Conservation (phyloP, 1,140 invertebrate species). For the Ephestia elutella region DNA sequence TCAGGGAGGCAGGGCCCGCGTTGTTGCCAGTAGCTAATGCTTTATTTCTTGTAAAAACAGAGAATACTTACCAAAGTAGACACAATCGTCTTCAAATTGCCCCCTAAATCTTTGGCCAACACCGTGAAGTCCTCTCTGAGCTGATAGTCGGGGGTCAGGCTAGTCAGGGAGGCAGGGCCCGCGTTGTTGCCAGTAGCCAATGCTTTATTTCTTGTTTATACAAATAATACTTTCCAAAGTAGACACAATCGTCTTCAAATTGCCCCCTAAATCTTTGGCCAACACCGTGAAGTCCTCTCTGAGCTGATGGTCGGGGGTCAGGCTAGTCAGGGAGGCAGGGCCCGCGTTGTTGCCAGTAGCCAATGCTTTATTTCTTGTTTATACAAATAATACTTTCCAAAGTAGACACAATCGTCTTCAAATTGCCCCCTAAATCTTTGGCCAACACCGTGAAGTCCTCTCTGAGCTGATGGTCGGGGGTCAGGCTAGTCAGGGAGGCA, state of each 20-base stretch:
- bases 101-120: constrained; percentile 77
- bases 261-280: constrained; percentile 76
- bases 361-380: too few relatives aligned
- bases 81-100: constrained; percentile 50
- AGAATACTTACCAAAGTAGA: constrained; percentile 46
- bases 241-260: constrained; percentile 49
- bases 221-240: constrained; percentile 44
- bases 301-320: constrained; percentile 77
- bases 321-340: constrained; percentile 52
- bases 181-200: constrained; percentile 28
- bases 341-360: constrained; percentile 28
- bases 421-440: too few relatives aligned
- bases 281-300: constrained; percentile 80
- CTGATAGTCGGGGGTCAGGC: constrained; percentile 77
- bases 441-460: too few relatives aligned
- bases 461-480: too few relatives aligned
- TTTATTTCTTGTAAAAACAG: too few relatives aligned
- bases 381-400: too few relatives aligned
- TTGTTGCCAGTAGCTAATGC: too few relatives aligned
- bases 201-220: too few relatives aligned
- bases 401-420: too few relatives aligned
- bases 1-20: too few relatives aligned
- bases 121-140: constrained; percentile 80
- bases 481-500: too few relatives aligned
- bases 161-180: constrained; percentile 52